phyloP scores from a whole-genome alignment of 1,140 invertebrate species.

The Hycleus cichorii region DNA sequence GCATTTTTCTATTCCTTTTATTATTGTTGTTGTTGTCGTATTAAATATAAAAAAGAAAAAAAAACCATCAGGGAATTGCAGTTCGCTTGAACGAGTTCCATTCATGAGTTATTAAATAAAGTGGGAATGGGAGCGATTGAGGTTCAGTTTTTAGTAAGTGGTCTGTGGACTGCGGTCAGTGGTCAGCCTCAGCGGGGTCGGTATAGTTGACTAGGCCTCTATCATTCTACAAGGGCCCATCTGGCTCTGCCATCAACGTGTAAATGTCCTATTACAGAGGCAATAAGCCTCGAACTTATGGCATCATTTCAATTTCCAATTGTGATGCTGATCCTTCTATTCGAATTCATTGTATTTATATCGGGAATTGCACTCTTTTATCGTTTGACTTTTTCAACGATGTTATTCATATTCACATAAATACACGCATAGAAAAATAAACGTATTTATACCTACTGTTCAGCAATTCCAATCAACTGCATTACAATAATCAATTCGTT shows the following conservation, averaged over 20 bases:
- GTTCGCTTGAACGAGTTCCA: too few relatives aligned
- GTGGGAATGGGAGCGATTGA: not conserved
- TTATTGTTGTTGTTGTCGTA: too few relatives aligned
- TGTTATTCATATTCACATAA: too few relatives aligned
- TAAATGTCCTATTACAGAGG: slow-evolving; percentile 34
- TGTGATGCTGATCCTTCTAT: slow-evolving; percentile 30
- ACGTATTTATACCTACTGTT: too few relatives aligned
- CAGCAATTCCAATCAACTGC: too few relatives aligned
- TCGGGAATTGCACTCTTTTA: slow-evolving; percentile 30
- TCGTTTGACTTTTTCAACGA: slow-evolving; percentile 20
- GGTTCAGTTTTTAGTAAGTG: slow-evolving; percentile 1
- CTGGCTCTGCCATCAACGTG: slow-evolving; percentile 25
- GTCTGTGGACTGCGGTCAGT: slow-evolving; percentile 10
- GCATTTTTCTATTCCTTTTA: too few relatives aligned
- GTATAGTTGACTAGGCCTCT: slow-evolving; percentile 1
- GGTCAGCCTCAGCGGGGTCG: slow-evolving; percentile 10
- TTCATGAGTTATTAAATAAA: too few relatives aligned
- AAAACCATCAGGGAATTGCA: not conserved
- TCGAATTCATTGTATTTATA: slow-evolving; percentile 18
- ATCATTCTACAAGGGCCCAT: slow-evolving; percentile 15
- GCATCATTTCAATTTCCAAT: slow-evolving; percentile 40
- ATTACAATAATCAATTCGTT: too few relatives aligned
- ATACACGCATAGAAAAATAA: too few relatives aligned
- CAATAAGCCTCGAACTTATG: slow-evolving; percentile 34
- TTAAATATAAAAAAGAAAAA: slow-evolving; percentile 4